Evolutionary conservation across 2,113 vertebrate species (phyloP).

Genomic region (Syngnathus floridae): DNA sequence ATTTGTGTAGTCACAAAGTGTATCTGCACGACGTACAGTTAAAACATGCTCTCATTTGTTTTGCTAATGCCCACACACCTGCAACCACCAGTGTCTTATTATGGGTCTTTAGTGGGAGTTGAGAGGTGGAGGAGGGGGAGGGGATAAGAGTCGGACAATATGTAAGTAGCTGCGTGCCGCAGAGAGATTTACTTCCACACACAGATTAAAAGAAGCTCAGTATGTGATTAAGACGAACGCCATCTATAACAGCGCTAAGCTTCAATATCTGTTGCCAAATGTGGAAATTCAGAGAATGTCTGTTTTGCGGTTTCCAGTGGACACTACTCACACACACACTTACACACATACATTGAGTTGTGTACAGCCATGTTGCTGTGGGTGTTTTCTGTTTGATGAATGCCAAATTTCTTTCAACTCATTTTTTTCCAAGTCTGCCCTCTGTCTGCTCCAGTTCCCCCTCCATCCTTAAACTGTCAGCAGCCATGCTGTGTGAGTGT

Average conservation of each 20-base stretch:
- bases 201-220: constrained; percentile 61
- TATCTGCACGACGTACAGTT: not conserved
- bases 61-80: constrained; percentile 18
- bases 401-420: constrained; percentile 28
- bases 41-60: not conserved
- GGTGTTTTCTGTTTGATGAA: constrained; percentile 39
- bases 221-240: constrained; percentile 56
- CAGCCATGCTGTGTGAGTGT: constrained; percentile 14
- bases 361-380: constrained; percentile 8
- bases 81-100: constrained; percentile 39
- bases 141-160: constrained; percentile 46
- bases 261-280: constrained; percentile 42
- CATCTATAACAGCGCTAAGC: constrained; percentile 50
- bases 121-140: constrained; percentile 44
- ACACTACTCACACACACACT: not conserved
- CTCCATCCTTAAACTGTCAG: constrained; percentile 26
- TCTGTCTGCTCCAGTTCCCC: constrained; percentile 19
- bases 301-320: constrained; percentile 4
- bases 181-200: constrained; percentile 52
- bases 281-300: constrained; percentile 24
- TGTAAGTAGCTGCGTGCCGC: constrained; percentile 53
- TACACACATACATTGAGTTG: constrained; percentile 8
- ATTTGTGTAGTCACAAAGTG: not conserved
- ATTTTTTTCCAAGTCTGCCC: not conserved
- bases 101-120: constrained; percentile 49